A percentile compares a stretch with the other conserved stretches of the same genome.
These are phyloP conservation scores for Orchesella cincta DNA, from an alignment of 1,140 invertebrate species.

Conservation along the genomic window DNA sequence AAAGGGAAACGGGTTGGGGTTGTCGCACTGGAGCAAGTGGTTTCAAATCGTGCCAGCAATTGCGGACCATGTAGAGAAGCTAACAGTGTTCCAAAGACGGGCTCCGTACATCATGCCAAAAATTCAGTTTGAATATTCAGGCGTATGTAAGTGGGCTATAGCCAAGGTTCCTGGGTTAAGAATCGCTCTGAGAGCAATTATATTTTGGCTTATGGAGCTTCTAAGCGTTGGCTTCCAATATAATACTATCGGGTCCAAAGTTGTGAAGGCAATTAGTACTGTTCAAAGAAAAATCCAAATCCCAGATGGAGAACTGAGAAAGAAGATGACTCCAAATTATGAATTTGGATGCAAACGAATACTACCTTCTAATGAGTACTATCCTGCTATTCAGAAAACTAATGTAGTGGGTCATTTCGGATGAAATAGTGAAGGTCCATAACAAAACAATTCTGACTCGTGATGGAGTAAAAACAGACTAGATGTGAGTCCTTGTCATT, in stretches of 20 bases:
- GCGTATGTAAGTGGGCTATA: not conserved
- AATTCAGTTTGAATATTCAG: constrained; percentile 27
- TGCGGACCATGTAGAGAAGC: not conserved
- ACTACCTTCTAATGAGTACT: constrained; percentile 16
- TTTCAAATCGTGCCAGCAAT: constrained; percentile 26
- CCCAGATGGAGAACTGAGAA: not conserved
- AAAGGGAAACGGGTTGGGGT: constrained; percentile 20
- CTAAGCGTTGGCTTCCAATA: not conserved
- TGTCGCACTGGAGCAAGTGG: constrained; percentile 33
- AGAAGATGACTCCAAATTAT: constrained; percentile 25
- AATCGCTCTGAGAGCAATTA: not conserved
- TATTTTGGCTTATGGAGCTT: constrained; percentile 8
- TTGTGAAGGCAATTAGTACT: not conserved
- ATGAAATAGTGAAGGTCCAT: not conserved
- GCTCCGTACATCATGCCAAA: constrained; percentile 7
- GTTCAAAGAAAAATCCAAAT: not conserved
- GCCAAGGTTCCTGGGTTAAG: not conserved
- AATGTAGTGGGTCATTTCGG: not conserved
- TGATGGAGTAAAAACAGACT: not conserved
- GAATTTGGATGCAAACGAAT: constrained; percentile 27
- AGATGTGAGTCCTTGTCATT: not conserved
- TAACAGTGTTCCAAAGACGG: constrained; percentile 30
- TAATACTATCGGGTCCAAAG: not conserved
- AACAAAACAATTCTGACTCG: not conserved
- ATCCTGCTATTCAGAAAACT: not conserved